Evolutionary conservation across 2,888 invertebrate genomes (phyloP).

Genomic region (Aphodius sticticus): DNA sequence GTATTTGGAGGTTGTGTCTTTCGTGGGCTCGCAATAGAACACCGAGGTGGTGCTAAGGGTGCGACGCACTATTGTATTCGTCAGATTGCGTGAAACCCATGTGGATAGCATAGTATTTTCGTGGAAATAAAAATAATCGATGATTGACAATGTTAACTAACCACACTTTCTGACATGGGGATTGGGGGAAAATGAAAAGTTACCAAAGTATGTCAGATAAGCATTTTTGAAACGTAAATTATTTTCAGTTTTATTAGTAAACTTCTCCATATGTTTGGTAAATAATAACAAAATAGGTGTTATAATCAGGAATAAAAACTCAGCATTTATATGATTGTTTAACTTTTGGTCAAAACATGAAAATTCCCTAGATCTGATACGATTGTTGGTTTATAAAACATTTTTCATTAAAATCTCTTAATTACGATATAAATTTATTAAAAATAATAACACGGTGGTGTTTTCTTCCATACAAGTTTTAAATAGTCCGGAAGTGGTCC

Average conservation of each 20-base stretch:
- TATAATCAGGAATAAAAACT: too few species aligned
- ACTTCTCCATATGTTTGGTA: too few species aligned
- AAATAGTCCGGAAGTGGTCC: too few species aligned
- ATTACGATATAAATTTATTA: too few species aligned
- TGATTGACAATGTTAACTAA: neutral
- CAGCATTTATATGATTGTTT: too few species aligned
- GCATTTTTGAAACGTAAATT: neutral
- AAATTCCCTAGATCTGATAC: too few species aligned
- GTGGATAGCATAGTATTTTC: conserved; percentile 22
- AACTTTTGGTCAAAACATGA: too few species aligned
- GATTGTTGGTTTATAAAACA: too few species aligned
- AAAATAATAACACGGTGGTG: too few species aligned
- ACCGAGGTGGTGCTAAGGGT: conserved; percentile 12
- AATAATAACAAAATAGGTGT: too few species aligned
- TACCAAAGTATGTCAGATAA: neutral
- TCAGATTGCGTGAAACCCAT: conserved; percentile 4
- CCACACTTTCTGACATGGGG: neutral
- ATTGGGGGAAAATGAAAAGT: conserved; percentile 5
- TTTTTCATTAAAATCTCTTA: too few species aligned
- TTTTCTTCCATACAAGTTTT: too few species aligned
- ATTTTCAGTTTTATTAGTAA: neutral
- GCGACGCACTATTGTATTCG: conserved; percentile 17
- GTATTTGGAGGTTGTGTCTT: neutral
- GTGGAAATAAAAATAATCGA: conserved; percentile 11
- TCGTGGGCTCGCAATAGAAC: neutral